Conservation (phyloP, 2,113 vertebrate species). For the Carlito syrichta region DNA sequence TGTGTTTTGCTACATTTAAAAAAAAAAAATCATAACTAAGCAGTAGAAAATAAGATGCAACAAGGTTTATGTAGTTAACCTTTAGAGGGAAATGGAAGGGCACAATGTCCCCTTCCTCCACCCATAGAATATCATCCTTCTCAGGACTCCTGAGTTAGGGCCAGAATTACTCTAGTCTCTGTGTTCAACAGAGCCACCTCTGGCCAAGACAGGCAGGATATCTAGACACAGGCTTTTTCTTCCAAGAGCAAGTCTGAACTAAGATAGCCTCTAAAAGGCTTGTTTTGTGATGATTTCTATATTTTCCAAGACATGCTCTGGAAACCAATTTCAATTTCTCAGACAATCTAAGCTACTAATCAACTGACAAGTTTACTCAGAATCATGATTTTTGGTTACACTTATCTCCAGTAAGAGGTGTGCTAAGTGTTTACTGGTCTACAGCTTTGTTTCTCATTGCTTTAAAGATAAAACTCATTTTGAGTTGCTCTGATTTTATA, state of each 20-base stretch:
- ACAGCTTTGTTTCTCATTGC: neutral
- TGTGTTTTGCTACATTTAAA: neutral
- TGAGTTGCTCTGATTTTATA: slow-evolving; percentile 7
- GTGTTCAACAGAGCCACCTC: neutral
- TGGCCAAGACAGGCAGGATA: neutral
- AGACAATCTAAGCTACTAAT: slow-evolving; percentile 31
- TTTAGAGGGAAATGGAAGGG: neutral
- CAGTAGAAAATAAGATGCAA: neutral
- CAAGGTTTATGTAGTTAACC: neutral
- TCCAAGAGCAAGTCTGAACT: neutral
- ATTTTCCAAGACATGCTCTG: neutral
- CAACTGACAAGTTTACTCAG: slow-evolving; percentile 36
- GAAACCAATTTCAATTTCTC: slow-evolving; percentile 38
- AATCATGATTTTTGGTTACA: neutral
- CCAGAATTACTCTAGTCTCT: neutral
- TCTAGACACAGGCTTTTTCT: neutral
- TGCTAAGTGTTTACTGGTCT: slow-evolving; percentile 15
- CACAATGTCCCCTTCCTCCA: neutral
- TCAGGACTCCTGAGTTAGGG: neutral
- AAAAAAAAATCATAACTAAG: neutral
- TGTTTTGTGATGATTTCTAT: neutral
- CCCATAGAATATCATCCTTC: neutral
- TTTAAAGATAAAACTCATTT: slow-evolving; percentile 38
- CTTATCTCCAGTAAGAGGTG: neutral
- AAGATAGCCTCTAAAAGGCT: neutral